These are phyloP conservation scores for Acromyrmex echinatior DNA, from an alignment of 1,140 invertebrate genomes.

Conservation along the genomic window DNA sequence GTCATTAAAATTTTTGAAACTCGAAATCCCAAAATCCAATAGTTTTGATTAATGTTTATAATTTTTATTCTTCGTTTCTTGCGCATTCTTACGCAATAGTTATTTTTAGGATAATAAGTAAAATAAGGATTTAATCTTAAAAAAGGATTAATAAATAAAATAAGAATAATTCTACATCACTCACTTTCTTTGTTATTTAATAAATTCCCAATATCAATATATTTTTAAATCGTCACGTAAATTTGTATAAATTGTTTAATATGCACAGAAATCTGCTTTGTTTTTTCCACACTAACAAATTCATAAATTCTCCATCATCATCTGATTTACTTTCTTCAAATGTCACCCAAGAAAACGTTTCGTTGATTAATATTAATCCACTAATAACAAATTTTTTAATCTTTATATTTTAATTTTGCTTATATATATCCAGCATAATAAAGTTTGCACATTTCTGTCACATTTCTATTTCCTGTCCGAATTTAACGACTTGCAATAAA, in stretches of 20 bases:
- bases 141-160: neutral
- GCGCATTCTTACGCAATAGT: neutral
- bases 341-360: neutral
- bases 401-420: neutral
- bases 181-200: neutral
- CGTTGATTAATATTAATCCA: neutral
- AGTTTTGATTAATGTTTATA: slow-evolving; percentile 11
- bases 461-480: neutral
- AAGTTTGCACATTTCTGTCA: neutral
- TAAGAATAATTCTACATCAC: neutral
- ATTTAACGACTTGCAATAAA: neutral
- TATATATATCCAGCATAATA: neutral
- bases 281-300: neutral
- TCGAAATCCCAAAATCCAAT: neutral
- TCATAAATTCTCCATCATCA: neutral
- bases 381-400: neutral
- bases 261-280: neutral
- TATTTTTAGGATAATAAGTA: neutral
- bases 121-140: neutral
- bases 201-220: neutral
- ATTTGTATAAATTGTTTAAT: neutral
- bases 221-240: neutral
- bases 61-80: slow-evolving; percentile 22
- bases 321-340: slow-evolving; percentile 9
- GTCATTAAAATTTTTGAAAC: neutral